Percentiles rank a stretch among this genome's conserved stretches.
Conservation (phyloP, 1,140 invertebrate species). For the Drosophila serrata region DNA sequence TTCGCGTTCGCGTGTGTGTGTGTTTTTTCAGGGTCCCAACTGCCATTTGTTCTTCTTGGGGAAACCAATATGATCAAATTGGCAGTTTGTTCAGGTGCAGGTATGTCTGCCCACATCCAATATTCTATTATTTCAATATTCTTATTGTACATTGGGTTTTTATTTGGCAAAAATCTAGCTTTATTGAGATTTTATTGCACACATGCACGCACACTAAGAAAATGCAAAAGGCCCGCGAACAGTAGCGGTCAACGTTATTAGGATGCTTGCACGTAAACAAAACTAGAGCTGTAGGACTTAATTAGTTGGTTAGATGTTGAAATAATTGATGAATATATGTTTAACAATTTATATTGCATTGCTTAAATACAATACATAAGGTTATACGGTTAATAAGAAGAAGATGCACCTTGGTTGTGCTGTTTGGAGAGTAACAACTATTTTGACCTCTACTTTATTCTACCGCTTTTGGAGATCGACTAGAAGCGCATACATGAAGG, state of each 20-base stretch:
- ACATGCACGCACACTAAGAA: conserved; percentile 2
- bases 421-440: too few species aligned
- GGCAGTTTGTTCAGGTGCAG: too few species aligned
- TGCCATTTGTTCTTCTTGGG: conserved; percentile 45
- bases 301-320: background rate
- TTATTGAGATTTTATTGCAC: conserved; percentile 35
- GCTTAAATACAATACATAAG: background rate
- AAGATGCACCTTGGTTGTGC: too few species aligned
- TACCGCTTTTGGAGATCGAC: too few species aligned
- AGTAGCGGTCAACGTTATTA: background rate
- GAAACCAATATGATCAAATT: conserved; percentile 22
- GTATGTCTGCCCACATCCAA: background rate
- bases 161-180: conserved; percentile 30
- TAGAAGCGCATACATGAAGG: too few species aligned
- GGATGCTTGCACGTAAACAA: background rate
- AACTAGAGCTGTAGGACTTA: background rate
- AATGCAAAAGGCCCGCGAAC: background rate
- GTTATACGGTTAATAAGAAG: background rate
- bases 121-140: conserved; percentile 48
- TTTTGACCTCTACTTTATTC: too few species aligned
- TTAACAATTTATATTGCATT: background rate
- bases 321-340: background rate
- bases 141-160: conserved; percentile 12
- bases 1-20: conserved; percentile 12
- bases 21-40: conserved; percentile 3